These are phyloP conservation scores for Cyphomyrus plagiostoma DNA, from an alignment of 2,113 vertebrate species.

Conservation along the genomic window DNA sequence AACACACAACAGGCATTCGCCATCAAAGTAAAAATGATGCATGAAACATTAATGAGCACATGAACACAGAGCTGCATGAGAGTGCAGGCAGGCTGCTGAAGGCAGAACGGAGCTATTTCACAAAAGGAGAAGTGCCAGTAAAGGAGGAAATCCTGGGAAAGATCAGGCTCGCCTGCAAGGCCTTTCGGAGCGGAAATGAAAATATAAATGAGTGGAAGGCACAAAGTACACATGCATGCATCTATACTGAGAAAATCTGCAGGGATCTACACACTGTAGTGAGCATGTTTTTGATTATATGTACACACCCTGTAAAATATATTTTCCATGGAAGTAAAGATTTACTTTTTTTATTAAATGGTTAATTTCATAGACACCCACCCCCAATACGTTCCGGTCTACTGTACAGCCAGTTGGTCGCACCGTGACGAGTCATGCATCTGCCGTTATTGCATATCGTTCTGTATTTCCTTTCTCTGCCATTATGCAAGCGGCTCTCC, in stretches of 20 bases:
- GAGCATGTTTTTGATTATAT: not conserved
- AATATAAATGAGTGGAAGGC: conserved; percentile 21
- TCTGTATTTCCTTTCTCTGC: not conserved
- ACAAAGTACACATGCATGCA: conserved; percentile 26
- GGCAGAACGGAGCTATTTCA: conserved; percentile 61
- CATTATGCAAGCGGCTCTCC: not conserved
- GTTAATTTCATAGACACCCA: not conserved
- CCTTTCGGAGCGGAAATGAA: conserved; percentile 38
- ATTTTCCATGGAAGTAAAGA: not conserved
- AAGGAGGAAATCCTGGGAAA: conserved; percentile 49
- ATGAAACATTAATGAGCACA: conserved; percentile 63
- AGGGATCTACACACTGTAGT: not conserved
- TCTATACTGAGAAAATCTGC: not conserved
- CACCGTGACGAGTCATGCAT: not conserved
- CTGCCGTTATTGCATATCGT: not conserved
- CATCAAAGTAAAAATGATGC: conserved; percentile 61
- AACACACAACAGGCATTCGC: conserved; percentile 26
- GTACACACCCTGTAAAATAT: not conserved
- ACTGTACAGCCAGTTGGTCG: not conserved
- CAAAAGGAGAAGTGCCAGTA: conserved; percentile 47
- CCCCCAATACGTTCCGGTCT: not conserved
- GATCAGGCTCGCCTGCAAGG: conserved; percentile 43
- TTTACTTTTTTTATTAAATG: not conserved
- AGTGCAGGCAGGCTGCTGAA: conserved; percentile 51
- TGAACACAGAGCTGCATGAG: conserved; percentile 39